Conservation (phyloP, 1,140 invertebrate genomes). For the Eupeodes corollae region DNA sequence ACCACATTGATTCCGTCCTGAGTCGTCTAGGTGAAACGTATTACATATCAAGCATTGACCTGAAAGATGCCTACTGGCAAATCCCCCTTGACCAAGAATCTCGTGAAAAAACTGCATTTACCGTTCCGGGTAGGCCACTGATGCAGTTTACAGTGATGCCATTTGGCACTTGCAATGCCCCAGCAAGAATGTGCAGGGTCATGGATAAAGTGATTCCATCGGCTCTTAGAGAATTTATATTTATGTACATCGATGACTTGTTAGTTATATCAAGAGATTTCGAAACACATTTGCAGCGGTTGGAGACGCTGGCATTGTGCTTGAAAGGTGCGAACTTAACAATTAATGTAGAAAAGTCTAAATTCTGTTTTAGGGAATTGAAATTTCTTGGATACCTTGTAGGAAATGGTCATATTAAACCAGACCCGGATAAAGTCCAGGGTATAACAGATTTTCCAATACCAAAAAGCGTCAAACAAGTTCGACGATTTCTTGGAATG, state of each 20-base stretch:
- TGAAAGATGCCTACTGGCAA: slow-evolving; percentile 27
- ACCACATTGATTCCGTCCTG: neutral
- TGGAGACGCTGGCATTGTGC: neutral
- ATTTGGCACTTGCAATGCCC: slow-evolving; percentile 34
- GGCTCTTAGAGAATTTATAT: slow-evolving; percentile 1
- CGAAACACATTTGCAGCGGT: slow-evolving; percentile 7
- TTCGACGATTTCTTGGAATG: too few relatives aligned
- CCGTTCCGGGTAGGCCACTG: slow-evolving; percentile 30
- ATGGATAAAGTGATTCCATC: slow-evolving; percentile 1
- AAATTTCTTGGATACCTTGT: neutral
- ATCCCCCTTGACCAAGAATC: slow-evolving; percentile 17
- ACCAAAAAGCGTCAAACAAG: too few relatives aligned
- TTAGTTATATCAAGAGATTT: slow-evolving; percentile 8
- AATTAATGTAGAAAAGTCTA: neutral
- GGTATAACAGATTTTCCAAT: too few relatives aligned
- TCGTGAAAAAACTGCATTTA: slow-evolving; percentile 36
- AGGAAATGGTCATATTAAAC: neutral
- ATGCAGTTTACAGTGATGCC: slow-evolving; percentile 35
- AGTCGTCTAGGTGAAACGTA: neutral
- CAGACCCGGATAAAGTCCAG: too few relatives aligned
- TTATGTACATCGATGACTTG: slow-evolving; percentile 18
- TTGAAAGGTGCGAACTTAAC: neutral
- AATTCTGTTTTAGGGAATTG: neutral
- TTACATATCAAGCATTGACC: slow-evolving; percentile 13
- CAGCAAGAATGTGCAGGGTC: slow-evolving; percentile 1